Conservation (phyloP, 2,113 vertebrate genomes). For the Bambusicola thoracicus region DNA sequence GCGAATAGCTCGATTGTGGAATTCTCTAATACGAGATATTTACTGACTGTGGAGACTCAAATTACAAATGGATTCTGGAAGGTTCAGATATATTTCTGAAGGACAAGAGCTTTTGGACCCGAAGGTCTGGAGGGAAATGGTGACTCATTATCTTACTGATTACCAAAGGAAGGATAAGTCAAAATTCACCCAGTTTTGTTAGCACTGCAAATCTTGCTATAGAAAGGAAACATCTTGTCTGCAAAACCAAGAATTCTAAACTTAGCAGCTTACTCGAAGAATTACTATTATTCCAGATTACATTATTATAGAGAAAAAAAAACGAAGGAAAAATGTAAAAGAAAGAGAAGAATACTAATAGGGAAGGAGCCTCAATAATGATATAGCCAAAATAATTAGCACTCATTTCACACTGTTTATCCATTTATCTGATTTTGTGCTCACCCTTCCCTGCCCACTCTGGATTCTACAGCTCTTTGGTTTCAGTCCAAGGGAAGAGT, state of each 20-base stretch:
- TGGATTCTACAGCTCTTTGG: background rate
- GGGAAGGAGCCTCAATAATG: background rate
- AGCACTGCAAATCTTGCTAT: background rate
- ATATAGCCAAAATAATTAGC: background rate
- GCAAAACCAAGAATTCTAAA: background rate
- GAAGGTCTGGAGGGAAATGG: background rate
- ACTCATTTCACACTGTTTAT: background rate
- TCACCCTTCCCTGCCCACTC: background rate
- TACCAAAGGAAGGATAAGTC: background rate
- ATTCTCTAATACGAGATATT: background rate
- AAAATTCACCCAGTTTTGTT: background rate
- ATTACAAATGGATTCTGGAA: background rate
- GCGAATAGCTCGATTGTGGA: background rate
- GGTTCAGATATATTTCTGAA: background rate
- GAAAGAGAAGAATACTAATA: background rate
- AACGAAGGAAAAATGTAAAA: fast-evolving
- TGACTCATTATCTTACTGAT: background rate
- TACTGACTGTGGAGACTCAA: background rate
- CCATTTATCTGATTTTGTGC: background rate
- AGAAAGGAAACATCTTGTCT: background rate
- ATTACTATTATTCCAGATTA: background rate
- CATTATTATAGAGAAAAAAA: background rate
- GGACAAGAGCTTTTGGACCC: background rate
- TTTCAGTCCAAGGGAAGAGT: background rate
- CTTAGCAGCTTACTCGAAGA: background rate